phyloP scores from a whole-genome alignment of 2,797 vertebrate genomes.

The Galaxias olidus region DNA sequence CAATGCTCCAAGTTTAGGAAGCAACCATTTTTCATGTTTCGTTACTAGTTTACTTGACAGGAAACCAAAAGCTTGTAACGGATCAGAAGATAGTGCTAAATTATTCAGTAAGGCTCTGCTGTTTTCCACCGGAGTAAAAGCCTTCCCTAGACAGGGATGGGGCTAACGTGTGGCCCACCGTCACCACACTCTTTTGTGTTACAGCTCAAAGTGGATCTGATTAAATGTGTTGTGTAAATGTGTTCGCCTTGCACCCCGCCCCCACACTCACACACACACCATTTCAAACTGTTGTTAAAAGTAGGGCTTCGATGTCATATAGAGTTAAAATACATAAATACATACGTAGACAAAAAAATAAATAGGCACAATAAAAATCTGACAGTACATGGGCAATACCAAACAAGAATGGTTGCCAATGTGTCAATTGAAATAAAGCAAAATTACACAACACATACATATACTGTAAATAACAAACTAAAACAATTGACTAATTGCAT shows the following conservation, averaged over 20 bases:
- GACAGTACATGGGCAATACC: no score
- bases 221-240: constrained; percentile 29
- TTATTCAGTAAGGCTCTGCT: constrained; percentile 46
- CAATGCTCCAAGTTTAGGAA: constrained; percentile 26
- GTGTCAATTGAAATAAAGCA: not conserved
- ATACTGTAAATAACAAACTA: no score
- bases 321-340: no score
- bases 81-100: constrained; percentile 44
- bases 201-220: constrained; percentile 28
- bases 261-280: no score
- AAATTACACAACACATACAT: not conserved
- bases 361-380: not conserved
- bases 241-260: constrained; percentile 1
- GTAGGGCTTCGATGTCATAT: not conserved
- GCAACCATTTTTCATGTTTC: constrained; percentile 25
- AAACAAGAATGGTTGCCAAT: not conserved
- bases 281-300: constrained; percentile 11
- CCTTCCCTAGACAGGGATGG: constrained; percentile 7
- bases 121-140: constrained; percentile 25
- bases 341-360: not conserved
- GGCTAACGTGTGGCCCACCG: constrained; percentile 14
- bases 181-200: constrained; percentile 26
- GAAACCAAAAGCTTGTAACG: constrained; percentile 39
- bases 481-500: no score
- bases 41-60: constrained; percentile 34